Evolutionary conservation across 53 echinoderm and acorn worm genomes (phyloP).

Genomic region (Crossaster papposus): DNA sequence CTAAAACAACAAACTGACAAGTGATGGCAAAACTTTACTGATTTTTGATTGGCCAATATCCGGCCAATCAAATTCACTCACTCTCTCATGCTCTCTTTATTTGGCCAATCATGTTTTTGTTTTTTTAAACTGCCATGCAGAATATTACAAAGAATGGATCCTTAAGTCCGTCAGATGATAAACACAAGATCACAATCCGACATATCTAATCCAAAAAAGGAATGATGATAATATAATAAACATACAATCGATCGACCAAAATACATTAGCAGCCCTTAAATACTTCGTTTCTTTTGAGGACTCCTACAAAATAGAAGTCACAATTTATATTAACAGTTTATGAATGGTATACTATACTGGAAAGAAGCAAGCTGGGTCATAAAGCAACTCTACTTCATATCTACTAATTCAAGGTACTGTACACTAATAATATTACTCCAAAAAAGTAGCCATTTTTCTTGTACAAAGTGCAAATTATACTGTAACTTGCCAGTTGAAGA

Average conservation of each 20-base stretch:
- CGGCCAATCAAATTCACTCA: slow-evolving; percentile 13
- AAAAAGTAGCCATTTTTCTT: not conserved
- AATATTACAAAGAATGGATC: slow-evolving; percentile 39
- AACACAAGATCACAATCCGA: slow-evolving; percentile 36
- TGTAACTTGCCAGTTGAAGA: not conserved
- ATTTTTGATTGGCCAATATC: slow-evolving; percentile 31
- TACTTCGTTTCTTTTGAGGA: slow-evolving; percentile 14
- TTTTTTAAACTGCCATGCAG: slow-evolving; percentile 38
- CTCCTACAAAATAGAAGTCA: slow-evolving; percentile 26
- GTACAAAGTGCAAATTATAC: slow-evolving; percentile 10
- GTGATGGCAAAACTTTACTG: not conserved
- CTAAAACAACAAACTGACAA: not conserved
- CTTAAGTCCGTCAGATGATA: slow-evolving; percentile 1
- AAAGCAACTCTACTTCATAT: slow-evolving; percentile 18
- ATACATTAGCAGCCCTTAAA: slow-evolving; percentile 48
- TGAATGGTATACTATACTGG: slow-evolving; percentile 42
- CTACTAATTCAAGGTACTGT: slow-evolving; percentile 38
- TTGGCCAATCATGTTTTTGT: slow-evolving; percentile 31
- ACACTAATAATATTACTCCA: slow-evolving; percentile 1
- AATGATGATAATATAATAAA: slow-evolving; percentile 31
- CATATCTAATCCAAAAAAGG: slow-evolving; percentile 30
- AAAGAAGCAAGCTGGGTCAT: slow-evolving; percentile 18
- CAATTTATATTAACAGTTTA: slow-evolving; percentile 29
- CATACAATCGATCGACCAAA: slow-evolving; percentile 27
- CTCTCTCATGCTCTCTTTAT: slow-evolving; percentile 28